Percentiles rank a stretch among this genome's conserved stretches.
Evolutionary conservation across 1,140 invertebrate species (phyloP).

Genomic region (Heterodera schachtii): DNA sequence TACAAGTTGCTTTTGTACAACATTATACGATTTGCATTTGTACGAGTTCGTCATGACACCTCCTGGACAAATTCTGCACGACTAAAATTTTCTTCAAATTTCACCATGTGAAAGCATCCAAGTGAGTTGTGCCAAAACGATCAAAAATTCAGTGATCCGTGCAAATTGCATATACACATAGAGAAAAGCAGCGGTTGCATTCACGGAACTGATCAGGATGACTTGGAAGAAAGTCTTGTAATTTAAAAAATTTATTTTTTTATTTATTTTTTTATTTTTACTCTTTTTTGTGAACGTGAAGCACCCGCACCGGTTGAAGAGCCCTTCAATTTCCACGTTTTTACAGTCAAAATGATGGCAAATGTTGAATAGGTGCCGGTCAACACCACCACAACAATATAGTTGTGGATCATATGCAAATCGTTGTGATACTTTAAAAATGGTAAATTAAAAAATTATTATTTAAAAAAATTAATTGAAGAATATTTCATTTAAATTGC

Average conservation of each 20-base stretch:
- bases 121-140: slow-evolving; percentile 25
- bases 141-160: slow-evolving; percentile 8
- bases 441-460: not conserved
- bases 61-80: too few relatives aligned
- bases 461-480: too few relatives aligned
- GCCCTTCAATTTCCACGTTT: slow-evolving; percentile 21
- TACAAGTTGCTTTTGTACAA: too few relatives aligned
- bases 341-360: slow-evolving; percentile 28
- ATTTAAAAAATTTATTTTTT: too few relatives aligned
- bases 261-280: slow-evolving; percentile 13
- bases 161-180: slow-evolving; percentile 44
- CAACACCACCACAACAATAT: slow-evolving; percentile 14
- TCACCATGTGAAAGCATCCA: slow-evolving; percentile 29
- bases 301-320: not conserved
- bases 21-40: too few relatives aligned
- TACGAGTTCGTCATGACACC: too few relatives aligned
- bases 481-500: too few relatives aligned
- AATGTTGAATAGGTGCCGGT: slow-evolving; percentile 28
- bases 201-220: slow-evolving; percentile 33
- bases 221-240: slow-evolving; percentile 42
- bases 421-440: slow-evolving; percentile 38
- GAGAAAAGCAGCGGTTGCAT: slow-evolving; percentile 28
- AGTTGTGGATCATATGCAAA: slow-evolving; percentile 35
- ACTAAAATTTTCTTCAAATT: too few relatives aligned
- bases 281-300: not conserved